phyloP scores from a whole-genome alignment of 1,140 invertebrate species.

The Gryon sp. region DNA sequence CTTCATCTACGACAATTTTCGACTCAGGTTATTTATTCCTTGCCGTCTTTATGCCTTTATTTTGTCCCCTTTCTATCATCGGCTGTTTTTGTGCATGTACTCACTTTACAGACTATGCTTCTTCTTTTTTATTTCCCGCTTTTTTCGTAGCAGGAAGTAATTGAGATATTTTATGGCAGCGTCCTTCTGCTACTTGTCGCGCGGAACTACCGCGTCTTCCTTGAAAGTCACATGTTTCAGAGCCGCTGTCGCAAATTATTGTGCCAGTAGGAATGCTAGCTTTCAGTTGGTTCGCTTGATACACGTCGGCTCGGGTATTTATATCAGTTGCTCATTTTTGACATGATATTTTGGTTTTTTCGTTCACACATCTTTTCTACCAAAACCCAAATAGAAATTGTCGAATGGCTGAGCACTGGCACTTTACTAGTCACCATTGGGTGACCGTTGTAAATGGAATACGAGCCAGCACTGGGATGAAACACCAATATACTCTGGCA shows the following conservation, averaged over 20 bases:
- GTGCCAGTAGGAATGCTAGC: slow-evolving; percentile 24
- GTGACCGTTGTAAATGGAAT: no score
- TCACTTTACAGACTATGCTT: neutral
- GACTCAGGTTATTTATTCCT: slow-evolving; percentile 41
- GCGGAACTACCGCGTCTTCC: slow-evolving; percentile 28
- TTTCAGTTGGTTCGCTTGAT: slow-evolving; percentile 11
- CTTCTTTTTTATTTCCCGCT: slow-evolving; percentile 28
- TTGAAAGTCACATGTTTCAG: slow-evolving; percentile 36
- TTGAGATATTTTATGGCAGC: slow-evolving; percentile 60
- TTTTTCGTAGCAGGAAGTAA: slow-evolving; percentile 61
- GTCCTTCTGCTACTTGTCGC: slow-evolving; percentile 40
- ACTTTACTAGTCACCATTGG: no score
- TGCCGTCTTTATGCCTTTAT: slow-evolving; percentile 16
- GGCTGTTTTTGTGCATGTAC: neutral
- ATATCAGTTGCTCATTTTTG: slow-evolving; percentile 10
- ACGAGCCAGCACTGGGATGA: no score
- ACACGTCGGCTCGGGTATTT: slow-evolving; percentile 26
- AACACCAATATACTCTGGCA: no score
- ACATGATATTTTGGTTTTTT: no score
- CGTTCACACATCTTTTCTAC: no score
- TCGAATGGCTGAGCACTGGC: no score
- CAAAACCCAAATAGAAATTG: no score
- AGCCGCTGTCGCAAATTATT: slow-evolving; percentile 31
- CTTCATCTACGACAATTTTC: slow-evolving; percentile 41
- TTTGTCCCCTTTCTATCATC: neutral